phyloP scores from a whole-genome alignment of 2,113 vertebrate genomes.

The Helogale parvula region DNA sequence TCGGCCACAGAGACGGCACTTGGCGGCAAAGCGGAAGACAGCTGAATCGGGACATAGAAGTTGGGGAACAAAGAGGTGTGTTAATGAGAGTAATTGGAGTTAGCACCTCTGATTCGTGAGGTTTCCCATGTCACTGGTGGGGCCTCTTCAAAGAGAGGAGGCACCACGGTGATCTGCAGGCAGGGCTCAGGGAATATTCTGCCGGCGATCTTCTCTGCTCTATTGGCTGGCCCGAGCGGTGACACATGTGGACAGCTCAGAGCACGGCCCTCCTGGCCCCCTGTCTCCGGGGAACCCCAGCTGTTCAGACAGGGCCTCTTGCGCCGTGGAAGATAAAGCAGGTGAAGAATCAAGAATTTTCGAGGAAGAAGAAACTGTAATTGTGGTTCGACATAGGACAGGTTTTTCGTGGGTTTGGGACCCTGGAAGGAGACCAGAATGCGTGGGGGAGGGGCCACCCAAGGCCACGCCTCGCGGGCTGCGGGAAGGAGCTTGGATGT shows the following conservation, averaged over 20 bases:
- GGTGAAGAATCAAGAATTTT: neutral
- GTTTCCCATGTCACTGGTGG: neutral
- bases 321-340: neutral
- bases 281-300: neutral
- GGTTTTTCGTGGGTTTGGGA: neutral
- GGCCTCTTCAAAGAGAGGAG: neutral
- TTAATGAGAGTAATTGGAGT: neutral
- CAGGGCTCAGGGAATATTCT: neutral
- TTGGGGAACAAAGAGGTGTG: neutral
- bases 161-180: neutral
- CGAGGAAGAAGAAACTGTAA: neutral
- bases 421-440: neutral
- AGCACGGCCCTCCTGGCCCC: fast-evolving
- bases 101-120: neutral
- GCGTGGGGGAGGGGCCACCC: neutral
- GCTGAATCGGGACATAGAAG: neutral
- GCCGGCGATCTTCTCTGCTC: neutral
- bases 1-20: neutral
- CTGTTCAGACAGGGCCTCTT: neutral
- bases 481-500: neutral
- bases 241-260: neutral
- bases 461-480: neutral
- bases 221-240: neutral
- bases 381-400: neutral
- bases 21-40: neutral